These are phyloP conservation scores for Philhelius pedissequus DNA, from an alignment of 2,888 invertebrate genomes.

Conservation along the genomic window DNA sequence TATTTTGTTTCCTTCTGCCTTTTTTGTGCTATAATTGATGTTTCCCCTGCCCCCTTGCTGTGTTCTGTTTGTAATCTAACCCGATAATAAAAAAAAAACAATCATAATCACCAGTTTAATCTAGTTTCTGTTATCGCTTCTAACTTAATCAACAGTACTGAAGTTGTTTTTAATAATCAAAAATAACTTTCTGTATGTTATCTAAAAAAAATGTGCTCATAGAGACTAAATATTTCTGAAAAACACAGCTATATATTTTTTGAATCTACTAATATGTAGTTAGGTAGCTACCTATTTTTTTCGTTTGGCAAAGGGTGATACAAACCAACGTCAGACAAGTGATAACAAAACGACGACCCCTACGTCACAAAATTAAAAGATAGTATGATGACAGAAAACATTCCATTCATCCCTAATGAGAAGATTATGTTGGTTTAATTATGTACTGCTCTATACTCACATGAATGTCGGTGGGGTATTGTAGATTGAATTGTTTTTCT, in stretches of 20 bases:
- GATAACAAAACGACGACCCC: neutral
- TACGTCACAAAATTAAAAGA: neutral
- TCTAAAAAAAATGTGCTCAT: neutral
- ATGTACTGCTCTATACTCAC: slow-evolving; percentile 81
- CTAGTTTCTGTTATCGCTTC: neutral
- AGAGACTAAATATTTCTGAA: neutral
- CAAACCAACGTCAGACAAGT: neutral
- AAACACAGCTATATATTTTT: neutral
- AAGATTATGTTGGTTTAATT: neutral
- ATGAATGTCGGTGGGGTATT: slow-evolving; percentile 98
- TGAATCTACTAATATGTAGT: neutral
- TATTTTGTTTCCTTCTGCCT: no score
- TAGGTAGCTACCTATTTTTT: no score
- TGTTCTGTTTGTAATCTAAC: no score
- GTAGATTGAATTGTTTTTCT: slow-evolving; percentile 92
- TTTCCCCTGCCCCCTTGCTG: no score
- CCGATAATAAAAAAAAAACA: neutral
- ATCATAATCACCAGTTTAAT: neutral
- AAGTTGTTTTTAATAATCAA: neutral
- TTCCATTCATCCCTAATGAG: neutral
- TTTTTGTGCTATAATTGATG: no score
- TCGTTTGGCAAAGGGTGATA: neutral
- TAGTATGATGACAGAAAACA: neutral
- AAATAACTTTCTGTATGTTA: neutral
- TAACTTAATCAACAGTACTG: neutral